Percentiles rank a stretch among this genome's conserved stretches.
Conservation (phyloP, 2,113 vertebrate species). For the Eclectus roratus region DNA sequence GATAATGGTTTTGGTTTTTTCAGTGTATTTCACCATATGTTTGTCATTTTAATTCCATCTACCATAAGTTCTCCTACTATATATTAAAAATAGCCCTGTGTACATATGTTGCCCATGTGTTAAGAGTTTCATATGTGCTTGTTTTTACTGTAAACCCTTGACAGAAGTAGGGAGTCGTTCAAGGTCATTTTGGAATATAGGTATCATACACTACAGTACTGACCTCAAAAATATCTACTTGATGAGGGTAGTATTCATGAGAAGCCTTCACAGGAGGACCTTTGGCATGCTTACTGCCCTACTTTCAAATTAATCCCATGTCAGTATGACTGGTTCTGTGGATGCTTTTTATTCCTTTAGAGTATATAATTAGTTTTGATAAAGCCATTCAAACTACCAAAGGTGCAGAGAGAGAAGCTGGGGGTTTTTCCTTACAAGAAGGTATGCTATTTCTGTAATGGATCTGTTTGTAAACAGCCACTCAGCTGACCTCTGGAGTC, state of each 20-base stretch:
- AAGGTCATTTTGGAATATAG: slow-evolving; percentile 58
- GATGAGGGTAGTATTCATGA: slow-evolving; percentile 56
- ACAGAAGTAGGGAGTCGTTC: slow-evolving; percentile 47
- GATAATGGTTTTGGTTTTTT: slow-evolving; percentile 2
- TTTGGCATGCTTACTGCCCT: slow-evolving; percentile 59
- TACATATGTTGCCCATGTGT: slow-evolving; percentile 62
- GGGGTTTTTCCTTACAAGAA: slow-evolving; percentile 22
- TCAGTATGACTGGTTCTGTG: slow-evolving; percentile 55
- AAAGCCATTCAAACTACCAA: slow-evolving; percentile 54
- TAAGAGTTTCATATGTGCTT: slow-evolving; percentile 18
- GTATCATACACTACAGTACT: slow-evolving; percentile 29
- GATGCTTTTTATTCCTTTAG: slow-evolving; percentile 65
- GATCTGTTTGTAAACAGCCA: slow-evolving; percentile 50
- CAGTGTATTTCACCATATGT: slow-evolving; percentile 50
- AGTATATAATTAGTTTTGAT: slow-evolving; percentile 68
- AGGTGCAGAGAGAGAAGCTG: slow-evolving; percentile 37
- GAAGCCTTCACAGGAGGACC: slow-evolving; percentile 54
- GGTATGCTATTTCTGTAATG: neutral
- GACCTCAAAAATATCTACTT: slow-evolving; percentile 61
- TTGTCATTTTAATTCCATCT: slow-evolving; percentile 66
- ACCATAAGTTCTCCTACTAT: slow-evolving; percentile 16
- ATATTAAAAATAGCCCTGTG: slow-evolving; percentile 45
- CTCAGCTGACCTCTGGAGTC: neutral
- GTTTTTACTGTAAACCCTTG: slow-evolving; percentile 42
- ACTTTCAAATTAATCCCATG: slow-evolving; percentile 63